These are phyloP conservation scores for Drosophila lowei DNA, from an alignment of 1,140 invertebrate genomes.

Conservation along the genomic window DNA sequence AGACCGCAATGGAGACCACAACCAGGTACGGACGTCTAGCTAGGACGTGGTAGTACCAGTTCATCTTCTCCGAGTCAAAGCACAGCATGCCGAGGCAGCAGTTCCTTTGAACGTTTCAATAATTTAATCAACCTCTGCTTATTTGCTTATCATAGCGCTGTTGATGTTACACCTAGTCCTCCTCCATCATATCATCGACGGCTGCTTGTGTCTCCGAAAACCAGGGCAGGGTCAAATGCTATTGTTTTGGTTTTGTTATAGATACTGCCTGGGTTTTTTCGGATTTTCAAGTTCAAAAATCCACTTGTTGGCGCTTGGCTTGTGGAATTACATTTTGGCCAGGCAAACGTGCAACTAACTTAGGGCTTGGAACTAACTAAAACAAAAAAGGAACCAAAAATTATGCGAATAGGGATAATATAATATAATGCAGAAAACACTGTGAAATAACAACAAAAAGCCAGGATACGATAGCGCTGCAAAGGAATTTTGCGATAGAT, in stretches of 20 bases:
- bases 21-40: slow-evolving; percentile 90
- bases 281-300: slow-evolving; percentile 12
- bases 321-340: not conserved
- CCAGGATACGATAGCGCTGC: slow-evolving; percentile 29
- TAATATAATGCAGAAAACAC: slow-evolving; percentile 32
- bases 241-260: slow-evolving; percentile 70
- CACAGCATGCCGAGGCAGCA: slow-evolving; percentile 52
- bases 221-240: slow-evolving; percentile 42
- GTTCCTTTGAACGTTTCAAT: not conserved
- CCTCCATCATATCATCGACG: slow-evolving; percentile 8
- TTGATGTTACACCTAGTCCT: not conserved
- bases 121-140: not conserved
- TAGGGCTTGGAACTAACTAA: slow-evolving; percentile 33
- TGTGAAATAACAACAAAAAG: slow-evolving; percentile 44
- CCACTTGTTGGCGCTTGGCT: slow-evolving; percentile 13
- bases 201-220: slow-evolving; percentile 33
- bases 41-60: slow-evolving; percentile 86
- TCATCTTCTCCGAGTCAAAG: slow-evolving; percentile 82
- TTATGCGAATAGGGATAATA: slow-evolving; percentile 36
- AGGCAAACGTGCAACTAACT: slow-evolving; percentile 14
- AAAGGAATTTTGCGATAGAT: not conserved
- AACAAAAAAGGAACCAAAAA: slow-evolving; percentile 46
- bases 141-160: slow-evolving; percentile 33
- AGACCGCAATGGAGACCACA: slow-evolving; percentile 87
- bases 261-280: slow-evolving; percentile 44